These are phyloP conservation scores for Knipowitschia caucasica DNA, from an alignment of 2,797 vertebrate genomes.

Conservation along the genomic window DNA sequence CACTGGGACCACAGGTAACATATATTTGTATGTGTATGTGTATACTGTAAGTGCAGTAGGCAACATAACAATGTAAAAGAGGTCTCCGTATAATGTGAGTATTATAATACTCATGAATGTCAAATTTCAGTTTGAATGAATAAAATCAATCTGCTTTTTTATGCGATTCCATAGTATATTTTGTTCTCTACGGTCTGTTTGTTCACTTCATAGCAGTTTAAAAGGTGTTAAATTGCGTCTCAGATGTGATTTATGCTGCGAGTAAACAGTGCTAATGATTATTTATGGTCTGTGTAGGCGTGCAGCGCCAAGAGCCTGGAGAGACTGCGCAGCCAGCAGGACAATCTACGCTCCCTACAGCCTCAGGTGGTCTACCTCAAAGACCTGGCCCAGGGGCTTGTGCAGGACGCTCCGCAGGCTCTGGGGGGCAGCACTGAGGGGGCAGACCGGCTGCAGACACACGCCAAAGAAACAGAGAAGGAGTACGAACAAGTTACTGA, in stretches of 20 bases:
- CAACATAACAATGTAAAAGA: too few species aligned
- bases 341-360: conserved; percentile 83
- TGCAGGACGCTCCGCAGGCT: conserved; percentile 86
- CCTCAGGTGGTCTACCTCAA: conserved; percentile 90
- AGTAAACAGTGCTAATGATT: not conserved
- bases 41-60: too few species aligned
- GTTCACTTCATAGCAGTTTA: too few species aligned
- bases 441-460: conserved; percentile 79
- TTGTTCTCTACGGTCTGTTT: too few species aligned
- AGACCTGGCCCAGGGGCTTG: conserved; percentile 87
- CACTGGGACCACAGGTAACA: conserved; percentile 82
- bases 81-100: too few species aligned
- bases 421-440: conserved; percentile 66
- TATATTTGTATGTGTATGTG: too few species aligned
- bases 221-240: not conserved
- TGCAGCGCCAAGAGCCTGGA: conserved; percentile 96
- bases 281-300: conserved; percentile 66
- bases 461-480: conserved; percentile 80
- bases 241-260: too few species aligned
- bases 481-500: conserved; percentile 82
- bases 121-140: too few species aligned
- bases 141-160: too few species aligned
- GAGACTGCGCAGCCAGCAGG: conserved; percentile 87
- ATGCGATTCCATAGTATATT: too few species aligned
- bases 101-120: too few species aligned